Evolutionary conservation across 2,888 invertebrate genomes (phyloP).

Genomic region (Troglohyphantes excavatus): DNA sequence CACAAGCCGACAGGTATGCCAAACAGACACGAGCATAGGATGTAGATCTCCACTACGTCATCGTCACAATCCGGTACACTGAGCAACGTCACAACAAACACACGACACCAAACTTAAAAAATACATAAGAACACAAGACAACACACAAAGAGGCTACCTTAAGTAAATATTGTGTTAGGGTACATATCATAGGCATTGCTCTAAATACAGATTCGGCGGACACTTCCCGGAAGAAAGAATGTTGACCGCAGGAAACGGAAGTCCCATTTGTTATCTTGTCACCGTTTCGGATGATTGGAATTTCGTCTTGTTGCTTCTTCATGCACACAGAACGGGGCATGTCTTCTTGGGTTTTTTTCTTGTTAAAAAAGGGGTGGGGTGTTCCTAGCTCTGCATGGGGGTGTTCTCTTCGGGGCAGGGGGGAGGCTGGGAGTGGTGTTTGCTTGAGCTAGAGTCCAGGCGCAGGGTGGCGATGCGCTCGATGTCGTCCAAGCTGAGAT

Average conservation of each 20-base stretch:
- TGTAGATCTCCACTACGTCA: conserved; percentile 11
- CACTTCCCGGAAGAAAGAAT: background rate
- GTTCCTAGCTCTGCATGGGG: conserved; percentile 57
- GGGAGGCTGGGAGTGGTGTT: background rate
- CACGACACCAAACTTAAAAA: conserved; percentile 27
- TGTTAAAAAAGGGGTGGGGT: background rate
- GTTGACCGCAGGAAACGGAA: too few relatives aligned
- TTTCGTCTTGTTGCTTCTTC: background rate
- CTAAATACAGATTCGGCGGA: background rate
- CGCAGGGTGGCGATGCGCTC: conserved; percentile 79
- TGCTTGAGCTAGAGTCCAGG: conserved; percentile 56
- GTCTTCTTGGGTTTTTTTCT: too few relatives aligned
- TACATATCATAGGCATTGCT: background rate
- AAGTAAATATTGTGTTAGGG: conserved; percentile 27
- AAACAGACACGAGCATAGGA: background rate
- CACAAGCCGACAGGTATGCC: background rate
- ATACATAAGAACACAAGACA: conserved; percentile 6
- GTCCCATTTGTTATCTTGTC: too few relatives aligned
- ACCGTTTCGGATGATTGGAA: conserved; percentile 4
- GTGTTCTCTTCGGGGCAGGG: conserved; percentile 46
- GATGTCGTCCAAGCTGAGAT: conserved; percentile 80
- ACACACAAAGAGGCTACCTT: conserved; percentile 30
- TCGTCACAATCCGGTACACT: conserved; percentile 4
- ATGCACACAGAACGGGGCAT: too few relatives aligned
- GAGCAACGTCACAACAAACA: conserved; percentile 24